phyloP scores from a whole-genome alignment of 2,888 invertebrate species.

The Callyntrura guangdongensis region DNA sequence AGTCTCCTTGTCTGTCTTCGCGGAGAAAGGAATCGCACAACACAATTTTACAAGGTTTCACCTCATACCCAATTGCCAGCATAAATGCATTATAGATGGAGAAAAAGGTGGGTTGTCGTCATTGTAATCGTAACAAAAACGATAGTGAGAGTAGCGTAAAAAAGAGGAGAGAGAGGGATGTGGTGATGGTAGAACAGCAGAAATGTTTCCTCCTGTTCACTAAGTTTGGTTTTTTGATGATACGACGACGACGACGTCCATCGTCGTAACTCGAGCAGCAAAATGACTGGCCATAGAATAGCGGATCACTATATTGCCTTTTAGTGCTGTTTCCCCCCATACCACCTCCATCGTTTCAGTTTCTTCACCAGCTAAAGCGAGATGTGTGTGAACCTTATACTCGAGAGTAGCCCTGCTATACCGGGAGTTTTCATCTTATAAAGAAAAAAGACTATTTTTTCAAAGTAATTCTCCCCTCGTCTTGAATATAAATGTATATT shows the following conservation, averaged over 20 bases:
- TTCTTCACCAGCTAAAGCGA: neutral
- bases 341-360: neutral
- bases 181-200: neutral
- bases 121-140: constrained; percentile 44
- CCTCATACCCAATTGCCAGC: constrained; percentile 62
- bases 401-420: neutral
- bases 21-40: constrained; percentile 19
- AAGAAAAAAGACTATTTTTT: constrained; percentile 17
- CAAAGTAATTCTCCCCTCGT: constrained; percentile 5
- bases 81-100: constrained; percentile 76
- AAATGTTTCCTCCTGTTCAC: constrained; percentile 28
- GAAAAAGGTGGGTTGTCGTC: constrained; percentile 65
- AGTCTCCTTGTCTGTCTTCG: neutral
- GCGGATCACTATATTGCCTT: constrained; percentile 47
- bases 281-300: constrained; percentile 69
- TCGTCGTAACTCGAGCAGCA: constrained; percentile 48
- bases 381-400: neutral
- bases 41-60: constrained; percentile 78
- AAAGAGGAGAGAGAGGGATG: neutral
- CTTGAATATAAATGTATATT: constrained; percentile 21
- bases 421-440: neutral
- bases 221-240: constrained; percentile 29
- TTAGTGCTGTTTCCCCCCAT: neutral
- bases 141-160: neutral
- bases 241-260: neutral